Evolutionary conservation across 30 jellyfish, hydroid and myxozoan genomes (phyloP).

Genomic region (Morbakka virulenta): DNA sequence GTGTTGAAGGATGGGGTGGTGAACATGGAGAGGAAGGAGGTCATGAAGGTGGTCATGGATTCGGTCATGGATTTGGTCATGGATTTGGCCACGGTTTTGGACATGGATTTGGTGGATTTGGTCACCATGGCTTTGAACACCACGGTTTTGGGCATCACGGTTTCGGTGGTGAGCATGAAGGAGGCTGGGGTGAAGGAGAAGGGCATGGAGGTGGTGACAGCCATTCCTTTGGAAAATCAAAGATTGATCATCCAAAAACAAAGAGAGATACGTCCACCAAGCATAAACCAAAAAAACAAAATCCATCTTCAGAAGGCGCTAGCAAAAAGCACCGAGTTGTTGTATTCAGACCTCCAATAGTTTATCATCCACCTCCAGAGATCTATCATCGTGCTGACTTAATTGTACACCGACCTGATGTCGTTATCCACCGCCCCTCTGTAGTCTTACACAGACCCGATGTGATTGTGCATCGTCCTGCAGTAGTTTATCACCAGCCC

Average conservation of each 20-base stretch:
- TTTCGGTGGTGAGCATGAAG: conserved; percentile 15
- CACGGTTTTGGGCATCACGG: conserved; percentile 40
- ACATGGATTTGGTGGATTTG: conserved; percentile 12
- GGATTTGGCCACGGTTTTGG: conserved; percentile 17
- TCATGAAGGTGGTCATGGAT: conserved; percentile 18
- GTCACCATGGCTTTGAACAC: conserved; percentile 57
- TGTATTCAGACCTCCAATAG: conserved; percentile 86
- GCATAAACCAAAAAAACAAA: conserved; percentile 34
- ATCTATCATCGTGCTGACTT: conserved; percentile 92
- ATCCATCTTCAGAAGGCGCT: conserved; percentile 37
- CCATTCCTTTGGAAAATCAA: conserved; percentile 58
- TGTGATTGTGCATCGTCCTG: conserved; percentile 95
- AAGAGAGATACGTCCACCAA: conserved; percentile 22
- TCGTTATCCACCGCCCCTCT: conserved; percentile 90
- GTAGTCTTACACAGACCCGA: conserved; percentile 94
- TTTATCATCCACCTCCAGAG: conserved; percentile 96
- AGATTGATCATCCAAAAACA: conserved; percentile 15
- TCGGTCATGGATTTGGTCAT: conserved; percentile 2
- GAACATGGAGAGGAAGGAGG: conserved; percentile 46
- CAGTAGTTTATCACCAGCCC: conserved; percentile 96
- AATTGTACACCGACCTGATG: conserved; percentile 97
- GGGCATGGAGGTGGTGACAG: conserved; percentile 79
- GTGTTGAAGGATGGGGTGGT: conserved; percentile 44
- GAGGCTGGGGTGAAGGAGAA: conserved; percentile 65
- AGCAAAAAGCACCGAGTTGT: conserved; percentile 84